Evolutionary conservation across 2,113 vertebrate species (phyloP).

Genomic region (Siniperca chuatsi): DNA sequence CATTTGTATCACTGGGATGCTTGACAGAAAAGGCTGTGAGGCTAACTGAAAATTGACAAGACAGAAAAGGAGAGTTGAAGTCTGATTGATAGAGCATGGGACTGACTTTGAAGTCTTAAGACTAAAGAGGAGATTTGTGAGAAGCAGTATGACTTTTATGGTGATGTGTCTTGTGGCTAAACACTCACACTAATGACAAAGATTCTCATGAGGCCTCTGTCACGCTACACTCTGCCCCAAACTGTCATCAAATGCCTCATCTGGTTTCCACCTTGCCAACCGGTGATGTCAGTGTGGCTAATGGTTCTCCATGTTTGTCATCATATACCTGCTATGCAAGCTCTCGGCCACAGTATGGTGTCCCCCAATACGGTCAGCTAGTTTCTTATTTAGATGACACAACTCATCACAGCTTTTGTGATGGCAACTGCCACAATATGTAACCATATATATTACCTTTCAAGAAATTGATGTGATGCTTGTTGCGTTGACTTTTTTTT

Average conservation of each 20-base stretch:
- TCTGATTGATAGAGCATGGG: slow-evolving; percentile 21
- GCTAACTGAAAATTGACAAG: slow-evolving; percentile 41
- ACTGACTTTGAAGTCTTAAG: slow-evolving; percentile 46
- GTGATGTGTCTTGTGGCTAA: slow-evolving; percentile 41
- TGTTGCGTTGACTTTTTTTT: background rate
- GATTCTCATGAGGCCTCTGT: slow-evolving; percentile 26
- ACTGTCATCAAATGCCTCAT: slow-evolving; percentile 43
- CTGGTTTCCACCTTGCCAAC: slow-evolving; percentile 22
- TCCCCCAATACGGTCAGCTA: background rate
- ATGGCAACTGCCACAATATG: background rate
- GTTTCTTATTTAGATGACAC: slow-evolving; percentile 13
- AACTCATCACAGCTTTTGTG: slow-evolving; percentile 2
- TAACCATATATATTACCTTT: slow-evolving; percentile 6
- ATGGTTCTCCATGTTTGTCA: slow-evolving; percentile 45
- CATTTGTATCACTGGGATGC: slow-evolving; percentile 23
- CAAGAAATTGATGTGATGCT: background rate
- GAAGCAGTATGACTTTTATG: slow-evolving; percentile 18
- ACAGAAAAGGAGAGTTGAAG: slow-evolving; percentile 46
- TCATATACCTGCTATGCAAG: slow-evolving; percentile 19
- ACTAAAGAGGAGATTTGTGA: slow-evolving; percentile 31
- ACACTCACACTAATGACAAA: slow-evolving; percentile 42
- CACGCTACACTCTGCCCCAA: slow-evolving; percentile 13
- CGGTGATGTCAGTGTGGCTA: slow-evolving; percentile 52
- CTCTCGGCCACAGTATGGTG: slow-evolving; percentile 3
- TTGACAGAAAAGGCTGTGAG: slow-evolving; percentile 44